Base-by-base conservation (phyloP, 1,140 invertebrate genomes). In the Heliconius eleuchia region DNA sequence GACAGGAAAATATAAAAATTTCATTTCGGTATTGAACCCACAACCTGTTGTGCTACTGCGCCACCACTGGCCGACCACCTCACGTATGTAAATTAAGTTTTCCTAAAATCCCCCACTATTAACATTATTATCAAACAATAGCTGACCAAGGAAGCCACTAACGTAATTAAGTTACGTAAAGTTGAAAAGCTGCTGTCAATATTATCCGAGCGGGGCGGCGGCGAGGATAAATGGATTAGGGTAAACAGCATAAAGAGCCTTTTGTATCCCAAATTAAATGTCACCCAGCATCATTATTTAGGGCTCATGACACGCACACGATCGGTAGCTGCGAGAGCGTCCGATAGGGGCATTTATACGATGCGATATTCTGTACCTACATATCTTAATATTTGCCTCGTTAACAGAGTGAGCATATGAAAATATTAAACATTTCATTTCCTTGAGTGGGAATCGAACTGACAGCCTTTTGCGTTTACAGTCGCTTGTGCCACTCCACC, bases 251-350 rank as follows among this genome's bases (percentile, higher is more conserved):
- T 93, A 90, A 93, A 90, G 87, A 91, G 88, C 86, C 92, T 91
- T 93, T 92, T 93, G 90, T 93, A 93, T 92, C 87, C 91, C 81
- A 93, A 92, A 92, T 93, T 93, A 92, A 93, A 93, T 89, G 92
- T 93, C 92, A 92, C 82, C 87, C 89, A 82, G 83, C 84, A 87
- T 93, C 92, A 92, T 93, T 93, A 93, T 90, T 92, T 89, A 93
- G 88, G 77, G 80, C 83, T 81, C 76, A 76, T 87, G 87, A 91
- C 88, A 87, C 87, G 85, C 86, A 87, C 82, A 70, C 72, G 72
- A 78, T 74, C 42, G n/a, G 34, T 60, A 52, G 30, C 52, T 23
- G 76, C 34, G 23, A 60, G n/a, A 66, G 60, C 60, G 39, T 30
- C 60, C 39, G 46, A 34, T n/a, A 11, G 5, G 27, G 9, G 23